Evolutionary conservation across 2,113 vertebrate species (phyloP), one percentile per base, ranked within the genome.

Genomic region (Chlorocebus sabaeus): DNA sequence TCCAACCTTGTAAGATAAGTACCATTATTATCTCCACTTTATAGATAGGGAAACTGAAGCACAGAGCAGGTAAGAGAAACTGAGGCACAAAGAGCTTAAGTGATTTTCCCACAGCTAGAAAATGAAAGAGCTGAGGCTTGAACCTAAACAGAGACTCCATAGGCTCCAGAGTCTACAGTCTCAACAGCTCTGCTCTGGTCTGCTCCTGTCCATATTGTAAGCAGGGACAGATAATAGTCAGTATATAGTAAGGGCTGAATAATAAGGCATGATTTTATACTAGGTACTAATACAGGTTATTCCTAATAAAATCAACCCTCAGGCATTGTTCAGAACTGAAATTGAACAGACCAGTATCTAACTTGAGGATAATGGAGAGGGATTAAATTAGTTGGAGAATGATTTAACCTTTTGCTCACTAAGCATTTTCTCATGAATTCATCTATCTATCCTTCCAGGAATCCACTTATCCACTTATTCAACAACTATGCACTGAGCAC

Each of bases 381-480:
- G 45, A 92, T 72, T 43, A 90, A 90, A 89, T 78, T 32, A 92
- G 52, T n/a, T 92, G 68, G 80, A 94, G 50, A 83, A 86, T 67
- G 68, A 67, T 17, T 89, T 45, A 86, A 64, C 73, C 83, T 78
- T 96, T 78, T 72, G 84, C 38, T 72, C 83, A 59, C 32, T 4
- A 50, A 59, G 13, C 40, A 68, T 18, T 89, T 95, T 68, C 13
- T 64, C 27, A 57, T 38, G 89, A 82, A 90, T 59, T 89, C 52
- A 94, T 89, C 38, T 27, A 14, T 72, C 84, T 82, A 72, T 82
- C 80, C 50, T 94, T 83, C 90, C n/a, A 64, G 76, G 50, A 6
- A 10, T 73, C 73, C 61, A 43, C 73, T 67, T 32, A 70, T 87
- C 7, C 3, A 92, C 32, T 91, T 48, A 85, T 12, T 48, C 83